These are phyloP conservation scores for Scolopax bukidnonensis DNA, from an alignment of 2,797 vertebrate genomes.

Conservation along the genomic window DNA sequence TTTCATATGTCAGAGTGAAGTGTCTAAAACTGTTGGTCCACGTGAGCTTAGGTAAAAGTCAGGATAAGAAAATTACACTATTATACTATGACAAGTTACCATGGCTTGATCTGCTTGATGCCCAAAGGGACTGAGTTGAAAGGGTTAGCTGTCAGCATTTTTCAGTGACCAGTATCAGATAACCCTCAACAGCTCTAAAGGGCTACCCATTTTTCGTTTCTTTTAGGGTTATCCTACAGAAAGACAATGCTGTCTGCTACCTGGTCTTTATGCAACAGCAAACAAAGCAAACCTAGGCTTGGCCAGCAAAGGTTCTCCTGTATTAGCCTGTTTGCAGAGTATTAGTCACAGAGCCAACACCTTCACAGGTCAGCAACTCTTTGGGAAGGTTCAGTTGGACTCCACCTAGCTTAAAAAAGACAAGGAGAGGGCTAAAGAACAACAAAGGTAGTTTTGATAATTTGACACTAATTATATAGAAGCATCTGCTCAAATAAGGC, in stretches of 20 bases:
- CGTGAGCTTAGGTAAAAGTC: not conserved
- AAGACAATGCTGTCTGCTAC: not conserved
- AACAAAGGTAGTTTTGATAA: constrained; percentile 40
- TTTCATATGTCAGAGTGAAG: not conserved
- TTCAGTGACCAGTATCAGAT: not conserved
- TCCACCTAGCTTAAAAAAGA: constrained; percentile 6
- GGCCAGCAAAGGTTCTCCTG: not conserved
- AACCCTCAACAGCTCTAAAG: not conserved
- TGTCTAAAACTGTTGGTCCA: not conserved
- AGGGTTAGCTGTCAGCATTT: not conserved
- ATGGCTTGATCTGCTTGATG: not conserved
- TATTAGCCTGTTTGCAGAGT: constrained; percentile 49
- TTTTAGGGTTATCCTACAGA: not conserved
- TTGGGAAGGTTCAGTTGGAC: constrained; percentile 38
- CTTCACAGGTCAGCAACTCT: constrained; percentile 20
- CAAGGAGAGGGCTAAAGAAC: constrained; percentile 4
- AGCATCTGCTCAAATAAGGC: not conserved
- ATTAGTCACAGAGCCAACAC: constrained; percentile 71
- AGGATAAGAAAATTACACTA: not conserved
- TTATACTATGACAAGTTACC: not conserved
- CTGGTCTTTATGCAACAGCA: not conserved
- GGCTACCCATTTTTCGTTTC: not conserved
- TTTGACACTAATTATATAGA: not conserved
- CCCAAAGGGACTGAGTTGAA: not conserved
- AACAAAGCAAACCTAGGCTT: constrained; percentile 42